Conservation (phyloP, 1,140 invertebrate genomes). For the Drosophila yakuba region DNA sequence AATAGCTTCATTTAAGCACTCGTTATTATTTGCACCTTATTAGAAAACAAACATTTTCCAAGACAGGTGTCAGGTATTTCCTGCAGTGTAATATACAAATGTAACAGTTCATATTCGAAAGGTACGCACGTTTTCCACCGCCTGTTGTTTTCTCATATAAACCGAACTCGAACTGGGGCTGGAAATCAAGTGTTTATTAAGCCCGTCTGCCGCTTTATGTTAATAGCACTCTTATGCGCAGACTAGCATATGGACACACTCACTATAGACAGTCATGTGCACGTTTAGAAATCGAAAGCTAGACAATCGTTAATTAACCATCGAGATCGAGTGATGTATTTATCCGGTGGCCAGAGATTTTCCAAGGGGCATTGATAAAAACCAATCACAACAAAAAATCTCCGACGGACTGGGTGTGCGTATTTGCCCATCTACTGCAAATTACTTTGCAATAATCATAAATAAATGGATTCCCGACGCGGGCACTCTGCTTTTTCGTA, state of each 20-base stretch:
- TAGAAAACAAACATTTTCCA: not conserved
- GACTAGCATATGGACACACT: constrained; percentile 1
- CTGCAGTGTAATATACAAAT: not conserved
- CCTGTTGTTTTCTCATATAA: constrained; percentile 36
- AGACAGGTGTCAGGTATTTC: not conserved
- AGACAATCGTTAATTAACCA: constrained; percentile 69
- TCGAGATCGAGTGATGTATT: constrained; percentile 63
- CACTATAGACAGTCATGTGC: constrained; percentile 1
- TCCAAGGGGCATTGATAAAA: constrained; percentile 27
- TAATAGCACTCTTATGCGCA: constrained; percentile 30
- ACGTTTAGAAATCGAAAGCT: constrained; percentile 67
- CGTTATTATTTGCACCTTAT: too few relatives aligned
- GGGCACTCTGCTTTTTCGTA: constrained; percentile 22
- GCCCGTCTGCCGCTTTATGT: constrained; percentile 34
- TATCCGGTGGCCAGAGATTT: constrained; percentile 40
- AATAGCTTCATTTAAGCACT: too few relatives aligned
- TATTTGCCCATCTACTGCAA: constrained; percentile 33
- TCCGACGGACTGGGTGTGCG: constrained; percentile 1
- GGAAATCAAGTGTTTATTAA: constrained; percentile 44
- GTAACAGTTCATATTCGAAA: constrained; percentile 11
- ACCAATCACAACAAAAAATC: constrained; percentile 13
- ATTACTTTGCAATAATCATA: constrained; percentile 72
- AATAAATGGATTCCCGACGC: constrained; percentile 61
- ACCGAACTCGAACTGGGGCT: constrained; percentile 26
- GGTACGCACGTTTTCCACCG: constrained; percentile 31